These are phyloP conservation scores for Campylomormyrus numenius DNA, from an alignment of 2,113 vertebrate genomes.

Conservation along the genomic window DNA sequence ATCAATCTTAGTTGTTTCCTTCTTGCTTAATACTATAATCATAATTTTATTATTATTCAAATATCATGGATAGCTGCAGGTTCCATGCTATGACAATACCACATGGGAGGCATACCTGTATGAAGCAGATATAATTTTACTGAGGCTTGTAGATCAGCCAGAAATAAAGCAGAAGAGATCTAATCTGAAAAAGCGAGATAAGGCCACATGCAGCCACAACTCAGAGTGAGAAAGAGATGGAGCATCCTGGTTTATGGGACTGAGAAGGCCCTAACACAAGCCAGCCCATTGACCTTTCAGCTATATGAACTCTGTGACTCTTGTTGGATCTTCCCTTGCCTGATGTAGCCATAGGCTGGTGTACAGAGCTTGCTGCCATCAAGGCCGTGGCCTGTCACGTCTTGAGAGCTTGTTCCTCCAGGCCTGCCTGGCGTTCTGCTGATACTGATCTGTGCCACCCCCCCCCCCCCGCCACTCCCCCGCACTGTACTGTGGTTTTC, in stretches of 20 bases:
- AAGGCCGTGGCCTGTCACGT: not conserved
- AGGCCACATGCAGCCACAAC: not conserved
- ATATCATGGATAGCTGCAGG: not conserved
- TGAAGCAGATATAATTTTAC: not conserved
- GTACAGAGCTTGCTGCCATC: not conserved
- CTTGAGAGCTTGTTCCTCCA: not conserved
- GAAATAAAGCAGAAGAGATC: not conserved
- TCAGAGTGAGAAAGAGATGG: not conserved
- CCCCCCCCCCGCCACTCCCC: not conserved
- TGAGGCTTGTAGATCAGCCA: not conserved
- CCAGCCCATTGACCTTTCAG: not conserved
- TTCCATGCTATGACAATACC: not conserved
- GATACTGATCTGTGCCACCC: not conserved
- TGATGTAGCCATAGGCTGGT: not conserved
- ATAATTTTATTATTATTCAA: not conserved
- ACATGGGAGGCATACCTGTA: not conserved
- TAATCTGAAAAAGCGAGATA: not conserved
- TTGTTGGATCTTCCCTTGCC: not conserved
- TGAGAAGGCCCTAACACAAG: not conserved
- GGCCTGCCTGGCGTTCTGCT: not conserved
- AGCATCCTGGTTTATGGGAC: not conserved
- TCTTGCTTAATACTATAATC: slow-evolving; percentile 7
- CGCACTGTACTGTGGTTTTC: not conserved
- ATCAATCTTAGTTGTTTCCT: slow-evolving; percentile 9
- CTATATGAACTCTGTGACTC: not conserved